These are phyloP conservation scores for Pteronotus mesoamericanus DNA, from an alignment of 2,797 vertebrate genomes.

Conservation along the genomic window DNA sequence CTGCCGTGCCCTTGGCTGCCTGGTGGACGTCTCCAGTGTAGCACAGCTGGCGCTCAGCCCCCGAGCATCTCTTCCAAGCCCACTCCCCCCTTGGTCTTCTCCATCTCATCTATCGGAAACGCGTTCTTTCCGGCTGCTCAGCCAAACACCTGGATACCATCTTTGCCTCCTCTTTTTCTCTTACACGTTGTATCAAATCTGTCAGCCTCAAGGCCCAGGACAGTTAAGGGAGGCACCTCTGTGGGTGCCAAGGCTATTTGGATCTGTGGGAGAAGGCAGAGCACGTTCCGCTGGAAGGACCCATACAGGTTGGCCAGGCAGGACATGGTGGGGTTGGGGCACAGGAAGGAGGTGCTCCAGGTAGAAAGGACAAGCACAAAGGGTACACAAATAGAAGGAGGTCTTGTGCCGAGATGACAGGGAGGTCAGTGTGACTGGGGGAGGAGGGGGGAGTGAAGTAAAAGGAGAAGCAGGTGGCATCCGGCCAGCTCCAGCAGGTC, in stretches of 20 bases:
- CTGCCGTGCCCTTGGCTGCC: not conserved
- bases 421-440: not conserved
- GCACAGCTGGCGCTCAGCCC: not conserved
- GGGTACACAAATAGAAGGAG: not conserved
- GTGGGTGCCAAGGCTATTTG: not conserved
- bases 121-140: not conserved
- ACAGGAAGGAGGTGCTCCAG: not conserved
- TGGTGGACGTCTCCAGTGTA: not conserved
- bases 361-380: not conserved
- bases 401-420: not conserved
- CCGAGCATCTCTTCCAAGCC: not conserved
- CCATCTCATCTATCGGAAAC: not conserved
- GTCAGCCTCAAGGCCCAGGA: not conserved
- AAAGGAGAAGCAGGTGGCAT: not conserved
- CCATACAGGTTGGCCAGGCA: not conserved
- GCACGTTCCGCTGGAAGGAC: not conserved
- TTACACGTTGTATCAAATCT: not conserved
- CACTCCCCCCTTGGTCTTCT: not conserved
- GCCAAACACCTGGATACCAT: not conserved
- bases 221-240: not conserved
- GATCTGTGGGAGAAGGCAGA: not conserved
- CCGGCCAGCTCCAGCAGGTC: not conserved
- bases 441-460: fast-evolving
- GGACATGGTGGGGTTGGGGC: not conserved
- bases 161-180: not conserved